phyloP scores from a whole-genome alignment of 1,140 invertebrate genomes.

The Temnothorax curvispinosus region DNA sequence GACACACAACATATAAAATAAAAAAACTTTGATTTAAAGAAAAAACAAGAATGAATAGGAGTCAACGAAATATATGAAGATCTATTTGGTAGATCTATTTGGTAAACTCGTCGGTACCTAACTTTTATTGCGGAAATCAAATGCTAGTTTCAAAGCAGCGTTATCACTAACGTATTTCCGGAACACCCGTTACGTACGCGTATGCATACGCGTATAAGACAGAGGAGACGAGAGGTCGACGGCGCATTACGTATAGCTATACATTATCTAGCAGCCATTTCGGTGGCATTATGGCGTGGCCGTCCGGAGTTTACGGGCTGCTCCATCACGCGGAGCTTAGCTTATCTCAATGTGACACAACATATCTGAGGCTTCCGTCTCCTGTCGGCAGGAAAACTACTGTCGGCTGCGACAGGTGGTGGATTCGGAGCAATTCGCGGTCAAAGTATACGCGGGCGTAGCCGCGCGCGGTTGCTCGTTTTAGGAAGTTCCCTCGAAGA shows the following conservation, averaged over 20 bases:
- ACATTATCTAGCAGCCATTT: constrained; percentile 84
- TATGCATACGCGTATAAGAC: constrained; percentile 18
- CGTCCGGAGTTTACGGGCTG: constrained; percentile 82
- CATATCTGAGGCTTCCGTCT: constrained; percentile 83
- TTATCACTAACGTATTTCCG: not conserved
- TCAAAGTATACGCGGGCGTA: constrained; percentile 73
- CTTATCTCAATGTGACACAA: constrained; percentile 84
- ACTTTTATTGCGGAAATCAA: constrained; percentile 1
- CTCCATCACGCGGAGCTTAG: constrained; percentile 83
- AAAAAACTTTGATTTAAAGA: not conserved
- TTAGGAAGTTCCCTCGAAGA: constrained; percentile 77
- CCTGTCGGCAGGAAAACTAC: constrained; percentile 75
- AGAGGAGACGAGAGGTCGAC: constrained; percentile 60
- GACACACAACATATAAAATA: not conserved
- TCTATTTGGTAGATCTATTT: not conserved
- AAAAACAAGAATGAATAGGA: not conserved
- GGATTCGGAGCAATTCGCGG: constrained; percentile 74
- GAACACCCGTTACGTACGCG: not conserved
- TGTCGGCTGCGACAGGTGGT: constrained; percentile 75
- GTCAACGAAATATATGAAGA: not conserved
- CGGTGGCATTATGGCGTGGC: constrained; percentile 78
- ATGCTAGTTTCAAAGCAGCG: not conserved
- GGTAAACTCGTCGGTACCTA: not conserved
- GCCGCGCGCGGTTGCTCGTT: constrained; percentile 27
- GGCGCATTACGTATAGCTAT: constrained; percentile 76